phyloP scores from a whole-genome alignment of 2,113 vertebrate genomes.

The Cephalopterus ornatus region DNA sequence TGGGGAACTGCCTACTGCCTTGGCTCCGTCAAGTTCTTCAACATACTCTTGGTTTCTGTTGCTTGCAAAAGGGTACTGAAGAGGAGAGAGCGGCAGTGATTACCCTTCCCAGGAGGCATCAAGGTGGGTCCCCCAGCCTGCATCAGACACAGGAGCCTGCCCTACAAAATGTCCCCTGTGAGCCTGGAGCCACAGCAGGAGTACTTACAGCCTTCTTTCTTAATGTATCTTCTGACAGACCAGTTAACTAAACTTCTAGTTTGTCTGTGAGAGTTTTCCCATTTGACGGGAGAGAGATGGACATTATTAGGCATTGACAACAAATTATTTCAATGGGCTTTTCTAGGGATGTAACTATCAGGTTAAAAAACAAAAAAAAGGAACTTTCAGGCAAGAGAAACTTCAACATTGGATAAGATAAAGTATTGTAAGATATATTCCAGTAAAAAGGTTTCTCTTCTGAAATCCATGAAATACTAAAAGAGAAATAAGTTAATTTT shows the following conservation, averaged over 20 bases:
- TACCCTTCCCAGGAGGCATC: neutral
- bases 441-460: neutral
- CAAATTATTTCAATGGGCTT: neutral
- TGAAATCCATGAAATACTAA: neutral
- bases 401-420: neutral
- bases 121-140: neutral
- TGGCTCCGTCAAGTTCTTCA: neutral
- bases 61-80: neutral
- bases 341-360: neutral
- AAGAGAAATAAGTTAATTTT: neutral
- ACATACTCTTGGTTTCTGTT: neutral
- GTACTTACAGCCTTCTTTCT: neutral
- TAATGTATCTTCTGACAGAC: neutral
- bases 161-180: accelerated
- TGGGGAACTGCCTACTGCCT: neutral
- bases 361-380: neutral
- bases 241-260: neutral
- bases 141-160: neutral
- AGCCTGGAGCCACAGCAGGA: neutral
- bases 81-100: neutral
- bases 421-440: neutral
- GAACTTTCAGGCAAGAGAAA: neutral
- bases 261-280: accelerated
- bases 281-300: neutral
- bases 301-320: neutral